Conservation (phyloP, 2,113 vertebrate genomes). For the Takifugu flavidus region DNA sequence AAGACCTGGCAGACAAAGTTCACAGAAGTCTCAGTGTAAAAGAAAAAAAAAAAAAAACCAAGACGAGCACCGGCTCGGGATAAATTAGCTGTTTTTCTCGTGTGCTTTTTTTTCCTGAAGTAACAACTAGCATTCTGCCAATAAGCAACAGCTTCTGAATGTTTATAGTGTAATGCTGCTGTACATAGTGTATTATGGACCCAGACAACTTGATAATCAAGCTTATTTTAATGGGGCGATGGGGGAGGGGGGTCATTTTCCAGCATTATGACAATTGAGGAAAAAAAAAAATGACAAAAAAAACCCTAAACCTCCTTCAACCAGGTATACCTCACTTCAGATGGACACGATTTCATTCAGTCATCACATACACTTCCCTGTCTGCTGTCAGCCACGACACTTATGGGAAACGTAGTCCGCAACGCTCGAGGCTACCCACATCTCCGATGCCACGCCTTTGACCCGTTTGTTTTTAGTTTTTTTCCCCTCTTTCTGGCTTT, state of each 20-base stretch:
- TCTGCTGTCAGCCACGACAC: conserved; percentile 15
- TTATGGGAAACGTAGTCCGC: conserved; percentile 35
- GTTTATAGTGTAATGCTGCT: conserved; percentile 96
- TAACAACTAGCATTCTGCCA: conserved; percentile 89
- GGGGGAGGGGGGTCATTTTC: conserved; percentile 84
- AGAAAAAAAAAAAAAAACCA: conserved; percentile 50
- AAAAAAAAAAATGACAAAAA: conserved; percentile 9
- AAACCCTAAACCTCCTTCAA: conserved; percentile 92
- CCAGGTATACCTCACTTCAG: conserved; percentile 98
- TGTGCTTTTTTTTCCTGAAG: conserved; percentile 81
- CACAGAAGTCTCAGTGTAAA: conserved; percentile 76
- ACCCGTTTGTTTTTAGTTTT: conserved; percentile 24
- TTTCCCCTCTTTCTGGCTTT: conserved; percentile 31
- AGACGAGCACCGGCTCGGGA: conserved; percentile 72
- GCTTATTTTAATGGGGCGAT: conserved; percentile 63
- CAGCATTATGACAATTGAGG: conserved; percentile 81
- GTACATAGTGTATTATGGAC: conserved; percentile 84
- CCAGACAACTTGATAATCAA: conserved; percentile 77
- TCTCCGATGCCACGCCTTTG: conserved; percentile 53
- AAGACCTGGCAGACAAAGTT: conserved; percentile 43
- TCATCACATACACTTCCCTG: conserved; percentile 21
- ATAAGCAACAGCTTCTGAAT: conserved; percentile 99
- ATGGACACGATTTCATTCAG: conserved; percentile 65
- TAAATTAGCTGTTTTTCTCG: conserved; percentile 84
- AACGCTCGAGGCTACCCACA: conserved; percentile 19